These are phyloP conservation scores for Trimorus sp. DNA, from an alignment of 2,888 invertebrate species.

Conservation along the genomic window DNA sequence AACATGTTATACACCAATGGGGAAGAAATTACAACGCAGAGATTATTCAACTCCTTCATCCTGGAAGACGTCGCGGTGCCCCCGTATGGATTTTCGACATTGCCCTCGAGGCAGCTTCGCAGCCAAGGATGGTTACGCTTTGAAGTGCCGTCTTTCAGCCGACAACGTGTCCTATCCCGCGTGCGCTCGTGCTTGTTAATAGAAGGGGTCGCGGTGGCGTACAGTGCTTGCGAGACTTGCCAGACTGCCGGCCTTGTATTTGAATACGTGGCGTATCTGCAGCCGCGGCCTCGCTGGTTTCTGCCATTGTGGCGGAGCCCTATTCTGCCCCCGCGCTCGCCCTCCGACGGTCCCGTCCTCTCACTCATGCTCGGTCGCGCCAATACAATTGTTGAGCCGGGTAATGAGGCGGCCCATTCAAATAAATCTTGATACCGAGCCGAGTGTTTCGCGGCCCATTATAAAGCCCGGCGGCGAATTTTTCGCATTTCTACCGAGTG, in stretches of 20 bases:
- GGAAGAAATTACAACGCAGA: constrained; percentile 76
- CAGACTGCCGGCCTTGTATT: constrained; percentile 78
- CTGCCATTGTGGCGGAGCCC: constrained; percentile 63
- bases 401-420: constrained; percentile 81
- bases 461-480: constrained; percentile 70
- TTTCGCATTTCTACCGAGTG: constrained; percentile 55
- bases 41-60: constrained; percentile 76
- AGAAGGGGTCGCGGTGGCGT: constrained; percentile 73
- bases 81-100: constrained; percentile 66
- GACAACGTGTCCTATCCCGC: constrained; percentile 69
- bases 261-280: constrained; percentile 80
- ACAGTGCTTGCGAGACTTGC: constrained; percentile 70
- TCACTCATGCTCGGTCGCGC: constrained; percentile 71
- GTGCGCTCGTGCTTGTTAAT: constrained; percentile 78
- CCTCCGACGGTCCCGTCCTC: constrained; percentile 64
- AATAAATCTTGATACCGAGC: constrained; percentile 80
- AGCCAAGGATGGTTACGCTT: constrained; percentile 67
- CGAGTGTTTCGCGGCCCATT: constrained; percentile 78
- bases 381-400: constrained; percentile 77
- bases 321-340: constrained; percentile 58
- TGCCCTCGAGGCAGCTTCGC: constrained; percentile 64
- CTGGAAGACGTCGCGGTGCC: constrained; percentile 66
- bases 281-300: constrained; percentile 63
- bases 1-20: constrained; percentile 51
- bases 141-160: constrained; percentile 69